Percentiles rank a stretch among this genome's conserved stretches.
Evolutionary conservation across 2,888 invertebrate genomes (phyloP).

Genomic region (Lamellibrachia columna): DNA sequence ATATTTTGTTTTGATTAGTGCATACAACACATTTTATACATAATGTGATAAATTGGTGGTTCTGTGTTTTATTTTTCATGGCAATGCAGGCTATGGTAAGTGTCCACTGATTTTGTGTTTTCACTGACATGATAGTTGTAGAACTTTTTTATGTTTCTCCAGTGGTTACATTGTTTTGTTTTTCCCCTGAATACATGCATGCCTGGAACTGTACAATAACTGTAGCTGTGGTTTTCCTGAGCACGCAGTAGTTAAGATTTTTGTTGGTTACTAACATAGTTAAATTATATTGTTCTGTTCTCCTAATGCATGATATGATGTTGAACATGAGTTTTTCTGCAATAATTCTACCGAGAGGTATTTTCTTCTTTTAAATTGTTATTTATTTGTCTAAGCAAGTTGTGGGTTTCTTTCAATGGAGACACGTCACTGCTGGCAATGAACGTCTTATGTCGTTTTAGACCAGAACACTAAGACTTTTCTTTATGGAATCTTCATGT

Average conservation of each 20-base stretch:
- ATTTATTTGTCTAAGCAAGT: not conserved
- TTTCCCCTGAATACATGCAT: not conserved
- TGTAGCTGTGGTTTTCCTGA: not conserved
- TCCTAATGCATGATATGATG: not conserved
- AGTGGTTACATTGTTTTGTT: not conserved
- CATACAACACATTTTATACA: too few relatives aligned
- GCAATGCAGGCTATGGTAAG: not conserved
- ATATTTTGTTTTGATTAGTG: too few relatives aligned
- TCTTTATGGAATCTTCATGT: not conserved
- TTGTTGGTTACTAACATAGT: not conserved
- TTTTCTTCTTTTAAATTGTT: not conserved
- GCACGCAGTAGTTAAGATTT: not conserved
- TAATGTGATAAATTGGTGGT: not conserved
- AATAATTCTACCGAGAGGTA: not conserved
- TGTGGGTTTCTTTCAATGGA: not conserved
- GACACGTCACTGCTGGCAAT: not conserved
- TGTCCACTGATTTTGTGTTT: not conserved
- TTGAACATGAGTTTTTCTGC: not conserved
- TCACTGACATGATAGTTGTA: not conserved
- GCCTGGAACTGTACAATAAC: not conserved
- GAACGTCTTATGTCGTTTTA: too few relatives aligned
- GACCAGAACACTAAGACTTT: not conserved
- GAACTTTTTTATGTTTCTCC: not conserved
- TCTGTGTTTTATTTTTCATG: not conserved
- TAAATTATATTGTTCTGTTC: not conserved